A percentile compares a stretch with the other conserved stretches of the same genome.
These are phyloP conservation scores for Calosoma granatense DNA, from an alignment of 1,140 invertebrate genomes.

Conservation along the genomic window DNA sequence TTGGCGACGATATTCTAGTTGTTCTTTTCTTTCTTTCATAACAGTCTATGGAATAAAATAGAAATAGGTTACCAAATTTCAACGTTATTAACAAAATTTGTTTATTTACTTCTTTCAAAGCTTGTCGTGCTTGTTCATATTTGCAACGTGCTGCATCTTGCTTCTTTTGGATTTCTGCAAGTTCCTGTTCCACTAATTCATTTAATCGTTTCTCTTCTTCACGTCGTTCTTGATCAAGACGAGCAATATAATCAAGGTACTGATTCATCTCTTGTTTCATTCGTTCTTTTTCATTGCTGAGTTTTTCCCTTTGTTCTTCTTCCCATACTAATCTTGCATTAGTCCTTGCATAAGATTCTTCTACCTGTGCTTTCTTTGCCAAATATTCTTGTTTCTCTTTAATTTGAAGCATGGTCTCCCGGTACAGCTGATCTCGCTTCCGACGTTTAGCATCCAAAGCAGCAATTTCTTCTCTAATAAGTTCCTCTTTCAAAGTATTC, in stretches of 20 bases:
- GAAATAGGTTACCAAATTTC: neutral
- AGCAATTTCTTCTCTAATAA: neutral
- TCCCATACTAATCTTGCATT: neutral
- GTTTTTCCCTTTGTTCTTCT: neutral
- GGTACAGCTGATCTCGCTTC: neutral
- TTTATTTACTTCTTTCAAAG: neutral
- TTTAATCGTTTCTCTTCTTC: neutral
- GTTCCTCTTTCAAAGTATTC: neutral
- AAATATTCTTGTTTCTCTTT: neutral
- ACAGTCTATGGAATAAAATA: slow-evolving; percentile 20
- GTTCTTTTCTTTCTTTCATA: slow-evolving; percentile 22
- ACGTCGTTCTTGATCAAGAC: neutral
- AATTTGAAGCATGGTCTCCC: neutral
- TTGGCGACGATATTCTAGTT: slow-evolving; percentile 23
- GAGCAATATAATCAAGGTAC: neutral
- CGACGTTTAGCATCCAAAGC: neutral
- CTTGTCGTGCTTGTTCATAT: neutral
- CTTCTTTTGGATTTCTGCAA: neutral
- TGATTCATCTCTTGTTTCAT: neutral
- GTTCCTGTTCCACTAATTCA: neutral
- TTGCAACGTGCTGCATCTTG: neutral
- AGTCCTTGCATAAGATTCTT: neutral
- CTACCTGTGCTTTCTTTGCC: neutral
- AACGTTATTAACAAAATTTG: neutral
- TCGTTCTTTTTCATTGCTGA: neutral